These are phyloP conservation scores for Helostoma temminkii DNA, from an alignment of 2,797 vertebrate species.

Conservation along the genomic window DNA sequence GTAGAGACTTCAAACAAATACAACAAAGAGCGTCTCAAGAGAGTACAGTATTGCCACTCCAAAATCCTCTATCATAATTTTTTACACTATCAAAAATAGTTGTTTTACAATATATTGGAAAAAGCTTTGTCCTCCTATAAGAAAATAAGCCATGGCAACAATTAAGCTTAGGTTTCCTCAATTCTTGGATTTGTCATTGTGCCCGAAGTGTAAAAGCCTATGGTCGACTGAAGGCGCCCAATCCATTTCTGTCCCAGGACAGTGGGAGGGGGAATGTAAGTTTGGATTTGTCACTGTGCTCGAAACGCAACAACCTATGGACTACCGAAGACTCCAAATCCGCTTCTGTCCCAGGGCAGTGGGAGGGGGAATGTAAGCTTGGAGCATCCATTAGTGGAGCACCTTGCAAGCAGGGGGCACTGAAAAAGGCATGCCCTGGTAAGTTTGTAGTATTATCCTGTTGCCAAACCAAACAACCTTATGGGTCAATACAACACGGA, in stretches of 20 bases:
- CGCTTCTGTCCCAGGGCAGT: conserved; percentile 82
- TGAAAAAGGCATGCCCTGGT: conserved; percentile 81
- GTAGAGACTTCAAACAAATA: background rate
- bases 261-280: conserved; percentile 59
- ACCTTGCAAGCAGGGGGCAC: conserved; percentile 74
- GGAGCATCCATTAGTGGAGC: conserved; percentile 76
- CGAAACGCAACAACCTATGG: conserved; percentile 44
- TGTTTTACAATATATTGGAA: background rate
- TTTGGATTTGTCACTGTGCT: conserved; percentile 57
- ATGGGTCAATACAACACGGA: conserved; percentile 26
- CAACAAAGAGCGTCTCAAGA: background rate
- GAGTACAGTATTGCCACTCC: background rate
- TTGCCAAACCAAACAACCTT: conserved; percentile 61
- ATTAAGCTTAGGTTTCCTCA: background rate
- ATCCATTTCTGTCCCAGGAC: conserved; percentile 81
- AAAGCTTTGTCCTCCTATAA: background rate
- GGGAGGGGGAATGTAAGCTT: conserved; percentile 60
- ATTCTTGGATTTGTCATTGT: conserved; percentile 55
- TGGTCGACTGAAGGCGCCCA: conserved; percentile 65
- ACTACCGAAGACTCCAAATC: conserved; percentile 69
- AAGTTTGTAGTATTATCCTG: conserved; percentile 79
- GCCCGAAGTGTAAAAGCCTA: conserved; percentile 46
- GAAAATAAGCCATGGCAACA: background rate
- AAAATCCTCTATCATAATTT: background rate
- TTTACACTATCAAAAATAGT: too few relatives aligned